These are phyloP conservation scores for Arbacia lixula DNA, from an alignment of 53 echinoderm and acorn worm species.

Conservation along the genomic window DNA sequence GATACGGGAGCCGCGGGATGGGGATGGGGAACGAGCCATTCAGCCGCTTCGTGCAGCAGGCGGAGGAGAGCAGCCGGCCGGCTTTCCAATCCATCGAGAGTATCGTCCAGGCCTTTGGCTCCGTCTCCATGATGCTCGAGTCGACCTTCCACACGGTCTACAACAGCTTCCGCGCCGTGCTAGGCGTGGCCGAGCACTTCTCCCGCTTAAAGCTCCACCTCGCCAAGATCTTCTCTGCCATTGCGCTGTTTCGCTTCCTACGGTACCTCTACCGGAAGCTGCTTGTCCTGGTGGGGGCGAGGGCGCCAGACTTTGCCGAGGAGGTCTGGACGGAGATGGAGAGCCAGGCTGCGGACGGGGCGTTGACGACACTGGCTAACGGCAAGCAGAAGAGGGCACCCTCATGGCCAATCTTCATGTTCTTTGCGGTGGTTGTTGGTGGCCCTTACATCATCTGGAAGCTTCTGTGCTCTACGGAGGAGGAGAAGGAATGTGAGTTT, in stretches of 20 bases:
- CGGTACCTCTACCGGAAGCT: conserved; percentile 76
- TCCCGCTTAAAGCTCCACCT: conserved; percentile 92
- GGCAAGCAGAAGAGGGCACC: conserved; percentile 58
- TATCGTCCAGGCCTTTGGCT: conserved; percentile 94
- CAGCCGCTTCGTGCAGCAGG: conserved; percentile 86
- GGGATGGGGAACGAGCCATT: conserved; percentile 46
- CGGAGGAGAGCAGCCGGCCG: conserved; percentile 92
- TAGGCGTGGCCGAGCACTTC: conserved; percentile 96
- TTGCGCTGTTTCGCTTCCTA: conserved; percentile 86
- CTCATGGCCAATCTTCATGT: conserved; percentile 98
- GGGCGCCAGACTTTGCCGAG: conserved; percentile 76
- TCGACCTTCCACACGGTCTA: conserved; percentile 95
- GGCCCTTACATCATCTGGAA: conserved; percentile 98
- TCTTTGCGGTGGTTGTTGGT: conserved; percentile 95
- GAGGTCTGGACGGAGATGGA: conserved; percentile 87
- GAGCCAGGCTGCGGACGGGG: conserved; percentile 40
- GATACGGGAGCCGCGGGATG: conserved; percentile 18
- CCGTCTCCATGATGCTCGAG: conserved; percentile 98
- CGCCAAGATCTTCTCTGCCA: conserved; percentile 81
- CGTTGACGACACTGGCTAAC: conserved; percentile 19
- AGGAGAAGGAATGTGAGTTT: conserved; percentile 56
- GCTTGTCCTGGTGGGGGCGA: conserved; percentile 72
- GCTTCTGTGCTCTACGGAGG: conserved; percentile 75
- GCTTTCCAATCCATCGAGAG: conserved; percentile 99
- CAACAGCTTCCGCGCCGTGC: conserved; percentile 95